Evolutionary conservation across 2,888 invertebrate species (phyloP).

Genomic region (Charanyca ferruginea): DNA sequence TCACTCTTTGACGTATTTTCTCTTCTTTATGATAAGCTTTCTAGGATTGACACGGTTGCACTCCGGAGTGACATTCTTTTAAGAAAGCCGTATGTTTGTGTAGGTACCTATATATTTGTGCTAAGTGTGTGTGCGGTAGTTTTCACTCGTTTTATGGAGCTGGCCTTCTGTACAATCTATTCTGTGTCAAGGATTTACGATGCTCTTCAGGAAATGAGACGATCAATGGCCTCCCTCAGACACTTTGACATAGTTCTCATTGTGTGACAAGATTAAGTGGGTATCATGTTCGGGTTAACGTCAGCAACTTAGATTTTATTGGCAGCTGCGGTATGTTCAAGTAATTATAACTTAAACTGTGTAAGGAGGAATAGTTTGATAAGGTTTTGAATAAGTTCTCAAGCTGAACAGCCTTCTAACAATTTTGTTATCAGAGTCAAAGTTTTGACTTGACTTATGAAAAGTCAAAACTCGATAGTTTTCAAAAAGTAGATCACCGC

Average conservation of each 20-base stretch:
- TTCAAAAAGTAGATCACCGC: too few species aligned
- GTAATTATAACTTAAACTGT: slow-evolving; percentile 52
- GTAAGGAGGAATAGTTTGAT: slow-evolving; percentile 16
- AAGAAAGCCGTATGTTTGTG: too few species aligned
- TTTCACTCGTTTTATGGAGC: background rate
- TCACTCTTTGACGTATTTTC: too few species aligned
- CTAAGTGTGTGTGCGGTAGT: too few species aligned
- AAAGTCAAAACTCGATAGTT: background rate
- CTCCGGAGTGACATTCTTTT: too few species aligned
- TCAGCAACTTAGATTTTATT: slow-evolving; percentile 59
- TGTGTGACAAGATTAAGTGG: slow-evolving; percentile 65
- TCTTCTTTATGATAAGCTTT: too few species aligned
- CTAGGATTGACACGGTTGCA: too few species aligned
- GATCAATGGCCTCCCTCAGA: slow-evolving; percentile 67
- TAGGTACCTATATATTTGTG: too few species aligned
- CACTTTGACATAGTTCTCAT: slow-evolving; percentile 71
- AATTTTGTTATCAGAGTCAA: background rate
- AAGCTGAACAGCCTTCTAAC: background rate
- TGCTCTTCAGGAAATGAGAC: slow-evolving; percentile 71
- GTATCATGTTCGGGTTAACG: slow-evolving; percentile 46
- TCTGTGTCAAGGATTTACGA: slow-evolving; percentile 68
- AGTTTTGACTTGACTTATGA: background rate
- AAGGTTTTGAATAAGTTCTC: slow-evolving; percentile 11
- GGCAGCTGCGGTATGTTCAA: slow-evolving; percentile 33
- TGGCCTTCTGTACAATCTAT: background rate